Conservation (phyloP, 2,113 vertebrate genomes). For the Potamarius usumacintae region DNA sequence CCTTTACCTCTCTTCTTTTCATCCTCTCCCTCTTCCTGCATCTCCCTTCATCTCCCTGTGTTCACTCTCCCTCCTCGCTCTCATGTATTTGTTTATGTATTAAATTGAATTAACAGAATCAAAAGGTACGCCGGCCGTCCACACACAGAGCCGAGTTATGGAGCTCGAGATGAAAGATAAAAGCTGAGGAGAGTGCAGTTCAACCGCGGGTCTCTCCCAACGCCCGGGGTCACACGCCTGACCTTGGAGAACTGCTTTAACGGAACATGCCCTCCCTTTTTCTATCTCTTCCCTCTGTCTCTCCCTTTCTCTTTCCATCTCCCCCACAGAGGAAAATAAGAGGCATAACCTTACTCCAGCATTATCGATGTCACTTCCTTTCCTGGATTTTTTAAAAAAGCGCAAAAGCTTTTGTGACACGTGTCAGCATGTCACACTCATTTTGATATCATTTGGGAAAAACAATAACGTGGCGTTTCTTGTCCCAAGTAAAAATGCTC, state of each 20-base stretch:
- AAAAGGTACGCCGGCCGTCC: conserved; percentile 73
- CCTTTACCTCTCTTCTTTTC: conserved; percentile 45
- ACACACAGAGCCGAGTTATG: conserved; percentile 74
- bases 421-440: not conserved
- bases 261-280: conserved; percentile 51
- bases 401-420: not conserved
- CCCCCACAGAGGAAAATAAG: conserved; percentile 48
- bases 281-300: conserved; percentile 29
- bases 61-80: conserved; percentile 63
- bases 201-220: conserved; percentile 72
- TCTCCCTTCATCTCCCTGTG: conserved; percentile 61
- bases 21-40: conserved; percentile 35
- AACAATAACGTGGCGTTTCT: not conserved
- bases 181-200: conserved; percentile 72
- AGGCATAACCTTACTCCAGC: conserved; percentile 37
- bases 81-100: conserved; percentile 77
- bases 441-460: not conserved
- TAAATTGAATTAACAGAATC: conserved; percentile 80
- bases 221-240: conserved; percentile 52
- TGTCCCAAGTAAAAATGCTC: not conserved
- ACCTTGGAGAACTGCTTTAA: conserved; percentile 52
- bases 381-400: conserved; percentile 18
- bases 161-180: conserved; percentile 73
- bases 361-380: conserved; percentile 23
- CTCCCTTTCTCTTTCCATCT: conserved; percentile 26